A percentile compares a stretch with the other conserved stretches of the same genome.
These are phyloP conservation scores for Natator depressus DNA, from an alignment of 2,113 vertebrate species.

Conservation along the genomic window DNA sequence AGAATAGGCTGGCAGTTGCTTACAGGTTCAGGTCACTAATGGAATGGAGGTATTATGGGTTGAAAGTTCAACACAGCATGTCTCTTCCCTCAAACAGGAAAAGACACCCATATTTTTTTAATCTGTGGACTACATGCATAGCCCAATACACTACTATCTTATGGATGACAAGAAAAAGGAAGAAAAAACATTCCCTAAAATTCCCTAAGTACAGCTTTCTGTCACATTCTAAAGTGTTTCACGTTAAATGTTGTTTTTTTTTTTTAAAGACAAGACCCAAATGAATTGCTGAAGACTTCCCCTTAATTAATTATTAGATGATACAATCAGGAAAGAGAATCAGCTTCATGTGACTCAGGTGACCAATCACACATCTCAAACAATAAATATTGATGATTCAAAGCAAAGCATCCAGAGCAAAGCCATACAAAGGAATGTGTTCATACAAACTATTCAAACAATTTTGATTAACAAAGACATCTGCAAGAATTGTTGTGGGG, in stretches of 20 bases:
- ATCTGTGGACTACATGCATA: rapidly evolving
- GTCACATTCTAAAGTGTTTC: not conserved
- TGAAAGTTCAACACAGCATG: not conserved
- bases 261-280: not conserved
- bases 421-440: not conserved
- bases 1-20: not conserved
- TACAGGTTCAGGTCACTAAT: not conserved
- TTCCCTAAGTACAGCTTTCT: not conserved
- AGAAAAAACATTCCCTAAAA: not conserved
- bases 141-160: not conserved
- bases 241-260: not conserved
- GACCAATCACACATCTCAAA: not conserved
- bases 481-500: not conserved
- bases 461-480: not conserved
- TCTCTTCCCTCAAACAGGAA: not conserved
- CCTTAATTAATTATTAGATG: not conserved
- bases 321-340: not conserved
- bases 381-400: not conserved
- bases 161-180: not conserved
- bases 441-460: not conserved
- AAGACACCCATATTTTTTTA: not conserved
- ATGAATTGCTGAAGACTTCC: not conserved
- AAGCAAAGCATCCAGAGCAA: not conserved
- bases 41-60: not conserved
- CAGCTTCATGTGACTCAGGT: not conserved